Conservation (phyloP, 2,797 vertebrate species). For the Echeneis naucrates region DNA sequence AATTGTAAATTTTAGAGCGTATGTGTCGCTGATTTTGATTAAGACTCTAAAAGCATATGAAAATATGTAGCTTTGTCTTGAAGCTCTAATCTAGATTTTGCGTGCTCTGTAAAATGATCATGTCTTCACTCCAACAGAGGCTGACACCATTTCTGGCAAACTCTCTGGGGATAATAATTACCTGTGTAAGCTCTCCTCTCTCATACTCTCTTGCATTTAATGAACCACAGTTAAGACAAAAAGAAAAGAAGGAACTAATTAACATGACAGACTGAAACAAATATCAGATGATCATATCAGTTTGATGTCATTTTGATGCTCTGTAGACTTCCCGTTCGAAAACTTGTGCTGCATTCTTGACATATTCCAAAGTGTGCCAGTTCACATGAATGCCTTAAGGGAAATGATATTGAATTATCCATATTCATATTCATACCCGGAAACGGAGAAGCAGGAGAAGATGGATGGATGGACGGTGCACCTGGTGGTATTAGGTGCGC, state of each 20-base stretch:
- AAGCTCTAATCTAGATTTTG: neutral
- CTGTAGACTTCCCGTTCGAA: conserved; percentile 74
- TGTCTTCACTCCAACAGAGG: conserved; percentile 18
- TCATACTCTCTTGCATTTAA: conserved; percentile 50
- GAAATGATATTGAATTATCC: conserved; percentile 24
- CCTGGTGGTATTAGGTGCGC: conserved; percentile 41
- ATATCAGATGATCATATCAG: conserved; percentile 67
- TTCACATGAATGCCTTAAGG: conserved; percentile 29
- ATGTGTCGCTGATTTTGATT: no score
- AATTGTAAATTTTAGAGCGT: neutral
- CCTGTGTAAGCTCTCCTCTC: conserved; percentile 46
- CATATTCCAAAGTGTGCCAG: conserved; percentile 36
- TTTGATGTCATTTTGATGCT: conserved; percentile 80
- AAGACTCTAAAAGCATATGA: neutral
- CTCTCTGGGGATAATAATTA: conserved; percentile 55
- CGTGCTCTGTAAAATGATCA: conserved; percentile 3
- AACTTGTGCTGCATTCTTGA: conserved; percentile 55
- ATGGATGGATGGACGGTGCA: no score
- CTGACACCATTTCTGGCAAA: conserved; percentile 27
- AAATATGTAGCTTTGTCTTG: neutral
- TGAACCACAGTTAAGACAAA: conserved; percentile 75
- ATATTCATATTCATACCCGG: no score
- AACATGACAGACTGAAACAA: conserved; percentile 59
- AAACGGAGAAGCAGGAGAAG: no score
- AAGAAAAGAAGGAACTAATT: conserved; percentile 76